Base-by-base conservation (phyloP, 1,140 invertebrate species). In the Condylostylus longicornis region DNA sequence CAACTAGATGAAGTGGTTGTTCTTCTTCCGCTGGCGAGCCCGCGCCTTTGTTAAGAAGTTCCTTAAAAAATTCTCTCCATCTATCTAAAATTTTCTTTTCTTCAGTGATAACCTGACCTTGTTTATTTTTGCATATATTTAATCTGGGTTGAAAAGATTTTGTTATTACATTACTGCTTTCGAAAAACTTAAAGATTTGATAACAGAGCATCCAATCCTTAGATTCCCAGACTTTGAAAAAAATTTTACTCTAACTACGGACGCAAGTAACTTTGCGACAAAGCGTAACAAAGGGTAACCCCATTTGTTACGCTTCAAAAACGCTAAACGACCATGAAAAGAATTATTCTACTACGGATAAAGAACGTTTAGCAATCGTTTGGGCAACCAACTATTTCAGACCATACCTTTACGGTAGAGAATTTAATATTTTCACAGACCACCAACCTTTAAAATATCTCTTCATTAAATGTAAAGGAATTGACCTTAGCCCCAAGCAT, bases 341-440 rank as follows among this genome's bases (percentile, higher is more conserved):
- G 33, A 52, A 53, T 21, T 54, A 53, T 42, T 46, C 45, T 5
- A 49, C 47, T 2, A 50, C 46, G 15, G 40, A 54, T 39, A 54
- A 51, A 35, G 45, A 56, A 36, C 25, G 51, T 8, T 21, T 56
- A 10, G 40, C 44, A 13, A 49, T 53, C 9, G 27, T 71, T 5
- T 63, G 54, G 45, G 61, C 53, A 1, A 49, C 61, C 1, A 54
- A 65, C 41, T 49, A 61, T 32, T 71, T 65, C 46, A 38, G 49
- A 43, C 53, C 48, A 23, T 74, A 66, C 46, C 36, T 72, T 4
- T 63, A 59, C 35, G 63, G 62, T 5, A 50, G 40, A 17, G 49
- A 61, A 37, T 70, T 73, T 40, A 56, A 23, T 7, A 50, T 71
- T 1, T 30, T 63, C 5, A 71, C 66, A 0, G 69, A 74, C 37